phyloP scores from a whole-genome alignment of 2,888 invertebrate genomes.

The Kryphioiulus occultus region DNA sequence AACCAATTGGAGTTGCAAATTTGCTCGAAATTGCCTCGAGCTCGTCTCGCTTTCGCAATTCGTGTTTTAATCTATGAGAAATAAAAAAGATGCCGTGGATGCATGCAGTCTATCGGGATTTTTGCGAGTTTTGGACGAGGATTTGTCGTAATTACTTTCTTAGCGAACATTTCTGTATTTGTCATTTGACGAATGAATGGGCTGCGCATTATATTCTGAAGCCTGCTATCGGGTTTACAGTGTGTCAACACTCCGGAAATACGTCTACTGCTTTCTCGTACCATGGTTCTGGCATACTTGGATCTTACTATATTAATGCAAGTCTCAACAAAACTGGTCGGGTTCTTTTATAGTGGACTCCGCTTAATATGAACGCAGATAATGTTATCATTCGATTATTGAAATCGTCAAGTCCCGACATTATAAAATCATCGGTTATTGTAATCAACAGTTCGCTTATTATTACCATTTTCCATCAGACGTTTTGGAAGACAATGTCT shows the following conservation, averaged over 20 bases:
- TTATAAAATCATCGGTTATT: too few species aligned
- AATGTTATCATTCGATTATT: too few species aligned
- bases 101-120: background rate
- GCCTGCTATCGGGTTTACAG: background rate
- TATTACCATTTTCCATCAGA: too few species aligned
- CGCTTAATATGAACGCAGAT: too few species aligned
- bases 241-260: background rate
- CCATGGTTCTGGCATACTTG: too few species aligned
- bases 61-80: background rate
- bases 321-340: too few species aligned
- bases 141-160: background rate
- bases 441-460: too few species aligned
- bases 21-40: background rate
- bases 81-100: background rate
- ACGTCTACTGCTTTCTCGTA: background rate
- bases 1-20: conserved; percentile 28
- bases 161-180: background rate
- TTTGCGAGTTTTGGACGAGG: background rate
- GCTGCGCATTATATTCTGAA: background rate
- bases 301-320: too few species aligned
- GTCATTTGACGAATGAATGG: background rate
- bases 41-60: background rate
- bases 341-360: too few species aligned
- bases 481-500: too few species aligned
- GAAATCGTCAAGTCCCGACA: too few species aligned